phyloP scores from a whole-genome alignment of 2,888 invertebrate genomes.

The Napeogenes sylphis region DNA sequence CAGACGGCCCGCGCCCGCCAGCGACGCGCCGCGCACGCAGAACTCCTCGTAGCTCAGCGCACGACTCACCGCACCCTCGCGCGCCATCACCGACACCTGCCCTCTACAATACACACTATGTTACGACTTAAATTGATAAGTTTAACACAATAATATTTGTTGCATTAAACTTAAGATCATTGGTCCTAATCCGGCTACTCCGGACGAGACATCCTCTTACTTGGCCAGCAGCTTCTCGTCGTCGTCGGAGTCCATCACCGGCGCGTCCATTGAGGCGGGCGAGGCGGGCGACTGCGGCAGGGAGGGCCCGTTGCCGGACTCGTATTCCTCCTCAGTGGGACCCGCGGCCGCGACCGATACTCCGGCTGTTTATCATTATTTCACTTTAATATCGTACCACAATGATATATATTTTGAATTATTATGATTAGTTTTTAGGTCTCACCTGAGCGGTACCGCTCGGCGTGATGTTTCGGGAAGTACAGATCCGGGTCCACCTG shows the following conservation, averaged over 20 bases:
- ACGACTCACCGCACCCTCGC: conserved; percentile 63
- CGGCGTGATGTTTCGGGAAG: conserved; percentile 86
- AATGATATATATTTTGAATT: too few species aligned
- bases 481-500: conserved; percentile 95
- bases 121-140: too few species aligned
- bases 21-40: conserved; percentile 80
- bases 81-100: conserved; percentile 65
- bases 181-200: too few species aligned
- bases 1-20: conserved; percentile 89
- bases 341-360: conserved; percentile 38
- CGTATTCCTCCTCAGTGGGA: conserved; percentile 92
- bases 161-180: too few species aligned
- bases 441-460: conserved; percentile 64
- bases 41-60: conserved; percentile 70
- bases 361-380: conserved; percentile 9
- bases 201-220: conserved; percentile 42
- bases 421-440: not conserved
- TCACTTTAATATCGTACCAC: not conserved
- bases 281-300: conserved; percentile 96
- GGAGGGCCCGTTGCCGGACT: conserved; percentile 97
- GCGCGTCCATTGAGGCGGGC: conserved; percentile 91
- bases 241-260: conserved; percentile 88
- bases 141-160: too few species aligned
- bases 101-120: conserved; percentile 55
- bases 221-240: conserved; percentile 83